These are phyloP conservation scores for Muschampia staudingeri DNA, from an alignment of 2,888 invertebrate species.

Conservation along the genomic window DNA sequence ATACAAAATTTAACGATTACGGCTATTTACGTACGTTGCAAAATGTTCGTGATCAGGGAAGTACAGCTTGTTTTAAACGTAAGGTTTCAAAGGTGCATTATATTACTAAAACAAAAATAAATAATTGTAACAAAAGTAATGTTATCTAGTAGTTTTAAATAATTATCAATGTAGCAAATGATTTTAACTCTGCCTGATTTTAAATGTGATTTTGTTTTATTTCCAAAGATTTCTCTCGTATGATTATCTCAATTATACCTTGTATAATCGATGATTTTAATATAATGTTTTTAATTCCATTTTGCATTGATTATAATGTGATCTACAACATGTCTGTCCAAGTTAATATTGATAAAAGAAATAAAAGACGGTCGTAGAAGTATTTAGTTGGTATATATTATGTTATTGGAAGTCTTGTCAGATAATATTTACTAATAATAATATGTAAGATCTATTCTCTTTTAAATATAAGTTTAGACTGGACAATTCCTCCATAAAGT, in stretches of 20 bases:
- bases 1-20: too few species aligned
- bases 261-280: conserved; percentile 26
- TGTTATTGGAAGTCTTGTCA: conserved; percentile 26
- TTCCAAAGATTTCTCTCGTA: conserved; percentile 50
- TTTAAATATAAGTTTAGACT: conserved; percentile 27
- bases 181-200: conserved; percentile 23
- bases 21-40: too few species aligned
- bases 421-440: conserved; percentile 30
- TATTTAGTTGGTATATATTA: conserved; percentile 29
- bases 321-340: conserved; percentile 25
- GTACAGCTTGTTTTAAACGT: conserved; percentile 44
- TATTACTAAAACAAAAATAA: conserved; percentile 47
- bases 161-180: conserved; percentile 13
- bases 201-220: conserved; percentile 49
- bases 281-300: conserved; percentile 15
- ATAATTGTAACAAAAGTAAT: conserved; percentile 67
- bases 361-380: neutral
- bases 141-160: conserved; percentile 62
- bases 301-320: conserved; percentile 33
- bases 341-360: conserved; percentile 14
- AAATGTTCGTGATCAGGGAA: too few species aligned
- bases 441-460: conserved; percentile 12
- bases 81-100: conserved; percentile 48
- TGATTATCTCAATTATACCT: conserved; percentile 20
- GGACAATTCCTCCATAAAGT: conserved; percentile 27